Evolutionary conservation across 1,140 invertebrate species (phyloP), one percentile per base, ranked within the genome.

Genomic region (Hylaeus anthracinus): DNA sequence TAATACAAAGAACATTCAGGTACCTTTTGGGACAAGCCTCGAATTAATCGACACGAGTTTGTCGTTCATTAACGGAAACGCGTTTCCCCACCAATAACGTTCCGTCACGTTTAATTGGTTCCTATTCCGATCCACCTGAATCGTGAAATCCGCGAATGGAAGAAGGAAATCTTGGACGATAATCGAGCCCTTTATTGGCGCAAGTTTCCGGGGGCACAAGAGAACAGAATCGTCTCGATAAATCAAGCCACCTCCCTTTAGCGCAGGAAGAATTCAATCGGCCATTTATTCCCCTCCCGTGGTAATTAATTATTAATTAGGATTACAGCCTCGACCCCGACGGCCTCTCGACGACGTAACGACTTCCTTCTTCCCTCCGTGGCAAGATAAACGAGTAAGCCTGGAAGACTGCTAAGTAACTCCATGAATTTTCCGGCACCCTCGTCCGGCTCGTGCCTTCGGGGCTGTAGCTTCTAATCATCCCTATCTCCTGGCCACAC

Each of bases 341-440:
- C 41, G 63, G 73, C 75, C 85, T 87, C 85, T 86, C 79, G 64
- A 87, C 79, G 85, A 78, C 85, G 66, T 86, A 89, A 83, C 76
- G 83, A 79, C 86, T 89, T 88, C 84, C 85, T 86, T 82, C 81
- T 83, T 76, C 69, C 74, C 72, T 69, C 10, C 58, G 56, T 63
- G 74, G 81, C 80, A 85, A 90, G 89, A 89, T 91, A 90, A 91
- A 90, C 88, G 89, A 90, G 87, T 88, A 86, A 90, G 86, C 88
- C n/a, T 66, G 60, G 73, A 70, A 81, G 85, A 71, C 73, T 79
- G 88, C 88, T 90, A 89, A 92, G 90, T 90, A 91, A 92, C 88
- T 92, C 90, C 88, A 92, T 91, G 92, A 93, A 92, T 92, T 93
- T 92, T 92, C 91, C 91, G 86, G 88, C 86, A 79, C 87, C 88